Conservation (phyloP, 2,113 vertebrate genomes). For the Cygnus buccinator region DNA sequence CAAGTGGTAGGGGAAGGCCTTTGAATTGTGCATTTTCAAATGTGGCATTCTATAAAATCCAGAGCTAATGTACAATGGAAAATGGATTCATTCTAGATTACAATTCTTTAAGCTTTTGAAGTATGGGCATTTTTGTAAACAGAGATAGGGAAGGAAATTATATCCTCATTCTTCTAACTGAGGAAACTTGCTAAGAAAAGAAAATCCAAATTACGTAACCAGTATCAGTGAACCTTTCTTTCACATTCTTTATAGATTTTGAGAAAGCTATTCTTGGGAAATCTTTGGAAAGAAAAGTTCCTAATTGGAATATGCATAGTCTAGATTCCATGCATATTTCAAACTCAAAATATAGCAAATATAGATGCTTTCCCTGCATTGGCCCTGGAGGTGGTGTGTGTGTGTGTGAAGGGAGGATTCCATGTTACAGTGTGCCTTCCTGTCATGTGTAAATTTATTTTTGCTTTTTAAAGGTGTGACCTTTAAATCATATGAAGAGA, state of each 20-base stretch:
- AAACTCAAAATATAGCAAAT: not conserved
- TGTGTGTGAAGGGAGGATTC: not conserved
- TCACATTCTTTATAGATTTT: not conserved
- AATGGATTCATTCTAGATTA: not conserved
- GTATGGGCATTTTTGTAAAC: not conserved
- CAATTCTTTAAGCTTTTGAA: not conserved
- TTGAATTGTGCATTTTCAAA: not conserved
- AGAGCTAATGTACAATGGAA: not conserved
- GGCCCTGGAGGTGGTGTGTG: not conserved
- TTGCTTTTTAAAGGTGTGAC: not conserved
- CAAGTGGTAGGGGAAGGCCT: not conserved
- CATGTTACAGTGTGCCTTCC: not conserved
- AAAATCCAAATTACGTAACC: not conserved
- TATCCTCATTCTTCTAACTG: not conserved
- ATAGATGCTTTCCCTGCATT: not conserved
- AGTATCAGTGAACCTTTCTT: not conserved
- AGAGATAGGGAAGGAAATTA: not conserved
- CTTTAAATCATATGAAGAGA: not conserved
- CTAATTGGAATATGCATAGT: not conserved
- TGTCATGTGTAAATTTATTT: not conserved
- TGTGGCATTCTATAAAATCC: not conserved
- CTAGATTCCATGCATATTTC: not conserved
- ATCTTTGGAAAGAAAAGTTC: not conserved
- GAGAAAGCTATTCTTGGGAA: not conserved
- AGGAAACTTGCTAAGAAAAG: not conserved